Evolutionary conservation across 2,797 vertebrate genomes (phyloP).

Genomic region (Phrynocephalus guinanensis): DNA sequence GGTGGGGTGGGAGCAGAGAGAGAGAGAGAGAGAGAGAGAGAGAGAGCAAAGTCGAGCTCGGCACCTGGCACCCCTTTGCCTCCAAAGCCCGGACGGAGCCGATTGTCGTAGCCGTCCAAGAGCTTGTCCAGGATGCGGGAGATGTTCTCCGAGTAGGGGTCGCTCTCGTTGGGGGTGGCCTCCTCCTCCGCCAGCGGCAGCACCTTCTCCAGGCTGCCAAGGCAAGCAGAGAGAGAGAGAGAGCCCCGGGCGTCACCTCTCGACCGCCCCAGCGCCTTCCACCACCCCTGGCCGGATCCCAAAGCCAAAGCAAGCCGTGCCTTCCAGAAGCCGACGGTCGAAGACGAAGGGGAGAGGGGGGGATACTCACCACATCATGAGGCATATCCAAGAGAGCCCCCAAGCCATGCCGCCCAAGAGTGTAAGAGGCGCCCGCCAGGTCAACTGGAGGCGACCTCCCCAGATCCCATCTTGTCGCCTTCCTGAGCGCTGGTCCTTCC

Average conservation of each 20-base stretch:
- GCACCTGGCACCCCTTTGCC: constrained; percentile 75
- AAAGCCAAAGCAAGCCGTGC: too few species aligned
- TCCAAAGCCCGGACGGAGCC: constrained; percentile 93
- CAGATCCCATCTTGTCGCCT: constrained; percentile 72
- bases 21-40: neutral
- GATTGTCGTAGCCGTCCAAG: constrained; percentile 95
- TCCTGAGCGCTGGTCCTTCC: constrained; percentile 61
- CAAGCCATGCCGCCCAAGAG: constrained; percentile 80
- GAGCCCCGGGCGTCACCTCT: neutral
- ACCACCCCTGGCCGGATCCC: too few species aligned
- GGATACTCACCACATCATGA: constrained; percentile 86
- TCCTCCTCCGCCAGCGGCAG: constrained; percentile 74
- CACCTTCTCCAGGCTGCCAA: constrained; percentile 80
- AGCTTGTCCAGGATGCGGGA: constrained; percentile 93
- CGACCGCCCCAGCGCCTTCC: neutral
- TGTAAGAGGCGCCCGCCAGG: constrained; percentile 47
- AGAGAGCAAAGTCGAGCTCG: neutral
- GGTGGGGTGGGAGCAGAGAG: neutral
- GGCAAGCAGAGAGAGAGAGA: constrained; percentile 53
- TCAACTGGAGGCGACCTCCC: constrained; percentile 79
- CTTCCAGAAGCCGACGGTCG: too few species aligned
- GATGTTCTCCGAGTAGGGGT: constrained; percentile 90
- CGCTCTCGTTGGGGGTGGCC: constrained; percentile 74
- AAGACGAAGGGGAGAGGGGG: too few species aligned
- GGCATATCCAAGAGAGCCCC: constrained; percentile 83